phyloP scores from a whole-genome alignment of 2,888 invertebrate genomes.

The Polydrusus tereticollis region DNA sequence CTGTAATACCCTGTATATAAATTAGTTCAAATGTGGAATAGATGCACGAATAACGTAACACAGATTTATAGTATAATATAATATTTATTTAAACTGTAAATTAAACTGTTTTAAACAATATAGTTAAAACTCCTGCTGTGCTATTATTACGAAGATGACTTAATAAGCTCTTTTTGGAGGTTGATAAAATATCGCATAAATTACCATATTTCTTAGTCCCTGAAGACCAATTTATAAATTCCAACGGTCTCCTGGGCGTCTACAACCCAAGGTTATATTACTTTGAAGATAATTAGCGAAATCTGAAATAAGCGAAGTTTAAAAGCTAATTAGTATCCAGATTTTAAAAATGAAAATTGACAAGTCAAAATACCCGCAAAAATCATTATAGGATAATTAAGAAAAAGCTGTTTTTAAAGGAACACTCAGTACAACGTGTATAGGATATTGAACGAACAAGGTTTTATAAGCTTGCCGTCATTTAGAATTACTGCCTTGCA shows the following conservation, averaged over 20 bases:
- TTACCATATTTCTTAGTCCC: slow-evolving; percentile 3
- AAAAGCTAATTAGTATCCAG: neutral
- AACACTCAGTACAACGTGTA: too few species aligned
- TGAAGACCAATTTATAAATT: slow-evolving; percentile 12
- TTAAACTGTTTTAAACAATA: neutral
- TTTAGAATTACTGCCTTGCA: too few species aligned
- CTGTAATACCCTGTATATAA: too few species aligned
- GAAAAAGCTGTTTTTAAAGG: too few species aligned
- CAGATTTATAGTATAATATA: neutral
- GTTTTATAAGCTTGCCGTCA: too few species aligned
- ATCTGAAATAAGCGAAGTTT: neutral
- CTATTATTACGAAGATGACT: slow-evolving; percentile 1
- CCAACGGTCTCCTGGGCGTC: neutral
- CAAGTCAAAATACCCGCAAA: too few species aligned
- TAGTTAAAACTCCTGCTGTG: neutral
- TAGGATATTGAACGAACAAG: too few species aligned
- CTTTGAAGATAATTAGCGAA: neutral
- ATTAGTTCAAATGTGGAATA: too few species aligned
- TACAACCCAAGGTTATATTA: slow-evolving; percentile 1
- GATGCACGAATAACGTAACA: too few species aligned
- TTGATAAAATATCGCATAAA: neutral
- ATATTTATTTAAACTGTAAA: neutral
- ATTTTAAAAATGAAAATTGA: neutral
- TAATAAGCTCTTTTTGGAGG: slow-evolving; percentile 2
- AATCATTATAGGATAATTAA: too few species aligned